Conservation (phyloP, 2,888 invertebrate species). For the Eilema griseolum region DNA sequence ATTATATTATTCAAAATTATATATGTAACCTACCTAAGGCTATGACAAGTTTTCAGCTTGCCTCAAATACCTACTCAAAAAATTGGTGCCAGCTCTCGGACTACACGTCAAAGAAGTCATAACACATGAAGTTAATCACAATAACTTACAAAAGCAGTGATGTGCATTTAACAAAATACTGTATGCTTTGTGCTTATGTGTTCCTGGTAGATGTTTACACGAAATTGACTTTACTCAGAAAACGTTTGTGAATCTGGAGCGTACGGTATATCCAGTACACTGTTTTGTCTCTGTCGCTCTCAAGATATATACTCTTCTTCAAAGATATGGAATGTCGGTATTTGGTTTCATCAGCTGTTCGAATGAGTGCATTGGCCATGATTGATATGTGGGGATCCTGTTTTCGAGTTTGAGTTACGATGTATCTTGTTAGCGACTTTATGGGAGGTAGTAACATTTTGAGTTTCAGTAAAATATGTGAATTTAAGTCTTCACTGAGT, state of each 20-base stretch:
- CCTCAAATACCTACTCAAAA: too few species aligned
- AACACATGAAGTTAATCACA: background rate
- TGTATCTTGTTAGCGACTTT: slow-evolving; percentile 29
- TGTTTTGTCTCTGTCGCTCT: slow-evolving; percentile 40
- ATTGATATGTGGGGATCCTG: slow-evolving; percentile 46
- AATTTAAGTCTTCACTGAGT: background rate
- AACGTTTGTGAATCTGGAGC: slow-evolving; percentile 62
- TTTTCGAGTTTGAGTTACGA: slow-evolving; percentile 46
- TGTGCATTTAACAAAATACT: slow-evolving; percentile 46
- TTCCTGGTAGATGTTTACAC: slow-evolving; percentile 64
- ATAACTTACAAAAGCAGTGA: slow-evolving; percentile 20
- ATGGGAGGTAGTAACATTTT: slow-evolving; percentile 28
- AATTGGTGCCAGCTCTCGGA: too few species aligned
- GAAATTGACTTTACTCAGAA: slow-evolving; percentile 67
- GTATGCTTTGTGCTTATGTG: slow-evolving; percentile 42
- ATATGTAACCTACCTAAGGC: too few species aligned
- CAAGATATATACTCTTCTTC: slow-evolving; percentile 43
- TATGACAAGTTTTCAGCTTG: too few species aligned
- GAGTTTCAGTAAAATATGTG: slow-evolving; percentile 5
- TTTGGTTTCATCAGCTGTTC: slow-evolving; percentile 55
- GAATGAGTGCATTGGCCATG: slow-evolving; percentile 35
- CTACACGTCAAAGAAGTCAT: too few species aligned
- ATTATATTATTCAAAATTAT: too few species aligned
- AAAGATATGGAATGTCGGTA: slow-evolving; percentile 44
- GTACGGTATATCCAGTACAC: slow-evolving; percentile 61